Evolutionary conservation across 2,797 vertebrate species (phyloP), one percentile per base, ranked within the genome.

Genomic region (Sparidentex hasta): DNA sequence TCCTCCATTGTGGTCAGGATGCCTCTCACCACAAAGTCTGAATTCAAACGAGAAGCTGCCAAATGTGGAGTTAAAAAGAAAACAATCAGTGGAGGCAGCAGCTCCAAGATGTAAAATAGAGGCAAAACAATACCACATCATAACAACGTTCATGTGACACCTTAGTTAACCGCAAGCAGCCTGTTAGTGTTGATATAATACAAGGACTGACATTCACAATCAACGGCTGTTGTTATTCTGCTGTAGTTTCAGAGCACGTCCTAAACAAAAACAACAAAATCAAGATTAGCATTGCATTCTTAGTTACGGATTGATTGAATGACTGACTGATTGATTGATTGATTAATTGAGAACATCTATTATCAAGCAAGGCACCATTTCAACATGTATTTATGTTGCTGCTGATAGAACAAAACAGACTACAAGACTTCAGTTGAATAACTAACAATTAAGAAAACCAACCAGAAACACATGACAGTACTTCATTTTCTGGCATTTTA

Each of bases 1-100:
- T 88, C 74, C 70, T 87, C 87, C 83, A 84, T 76, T 92, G 87
- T 91, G 87, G 81, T 87, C 86, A 80, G 81, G 78, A 80, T 81
- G 78, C 75, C 76, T 80, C 74, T 84, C 68, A 88, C 74, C 81
- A 77, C 82, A 66, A 68, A 75, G 74, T 74, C 56, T 59, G 62
- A 81, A 86, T 81, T 57, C 67, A 87, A 88, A 83, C 3, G 25
- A 80, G 23, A 83, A 46, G 58, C 77, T 80, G 85, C 80, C 82
- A 84, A 90, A 87, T 57, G 61, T 65, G 23, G 27, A 74, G 65
- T 57, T 63, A 13, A 65, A 86, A 83, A 78, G 57, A 83, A 88
- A 82, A 86, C 75, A 90, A 81, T 82, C 70, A 82, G 76, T 76
- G 62, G 51, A 84, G 58, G 76, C 48, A 66, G 65, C 25, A 66